Evolutionary conservation across 2,113 vertebrate species (phyloP), one percentile per base, ranked within the genome.

Genomic region (Cinclus mexicanus): DNA sequence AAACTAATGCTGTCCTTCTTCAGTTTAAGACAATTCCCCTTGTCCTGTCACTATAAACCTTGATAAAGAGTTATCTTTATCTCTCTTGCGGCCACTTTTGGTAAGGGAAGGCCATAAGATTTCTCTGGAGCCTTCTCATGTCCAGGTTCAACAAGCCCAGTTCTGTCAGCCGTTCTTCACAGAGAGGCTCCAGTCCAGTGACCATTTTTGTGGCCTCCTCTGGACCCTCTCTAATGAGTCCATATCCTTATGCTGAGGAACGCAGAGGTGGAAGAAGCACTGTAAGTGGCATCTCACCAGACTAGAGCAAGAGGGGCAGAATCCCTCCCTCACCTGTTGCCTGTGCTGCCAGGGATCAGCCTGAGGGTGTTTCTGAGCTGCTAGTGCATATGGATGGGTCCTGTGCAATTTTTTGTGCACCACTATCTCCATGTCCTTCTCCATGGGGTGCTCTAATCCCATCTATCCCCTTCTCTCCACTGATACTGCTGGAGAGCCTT

Each of bases 361-460:
- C 47, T 1, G 1, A 1, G 2, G 15, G 5, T 1, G 31, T 63
- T 75, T 68, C 26, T 61, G n/a, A 68, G 41, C 70, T 56, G 29
- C 3, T 1, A 33, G 31, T 3, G 0, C 37, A 61, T 6, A 0
- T 4, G 14, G 57, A 61, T 1, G 1, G 20, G 7, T 57, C 21
- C 4, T 9, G 16, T 69, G 59, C 55, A 24, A 4, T 14, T 46
- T 85, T 50, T 60, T 6, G 8, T 42, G 15, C 14, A 33, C 42
- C 14, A 4, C 18, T n/a, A 42, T 13, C 29, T 47, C 55, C 35
- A 22, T 22, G 5, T 46, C 37, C 35, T 72, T 29, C 57, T 71
- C 35, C 55, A 9, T 21, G 8, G 13, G 18, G 35, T 64, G 29
- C 50, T 84, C 53, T 69, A 59, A 53, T 77, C 41, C 69, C n/a